Conservation (phyloP, 2,797 vertebrate species). For the Pangasius larnaudii region DNA sequence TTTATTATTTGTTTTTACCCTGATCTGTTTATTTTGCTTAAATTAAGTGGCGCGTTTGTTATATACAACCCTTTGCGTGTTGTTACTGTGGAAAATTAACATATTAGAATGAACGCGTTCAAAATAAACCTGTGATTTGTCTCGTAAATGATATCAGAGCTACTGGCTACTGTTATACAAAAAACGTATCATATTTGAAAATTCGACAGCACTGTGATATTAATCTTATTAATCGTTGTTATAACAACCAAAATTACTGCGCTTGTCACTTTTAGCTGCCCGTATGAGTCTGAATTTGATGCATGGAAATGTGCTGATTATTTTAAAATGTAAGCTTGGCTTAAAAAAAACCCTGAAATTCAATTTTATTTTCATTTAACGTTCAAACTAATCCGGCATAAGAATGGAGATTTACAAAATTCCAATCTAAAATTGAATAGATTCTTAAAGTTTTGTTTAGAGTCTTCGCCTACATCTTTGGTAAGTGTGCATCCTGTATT, state of each 20-base stretch:
- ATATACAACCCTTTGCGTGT: not conserved
- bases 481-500: not conserved
- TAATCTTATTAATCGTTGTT: too few species aligned
- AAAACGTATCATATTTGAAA: not conserved
- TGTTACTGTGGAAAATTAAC: slow-evolving; percentile 5
- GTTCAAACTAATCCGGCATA: not conserved
- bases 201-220: not conserved
- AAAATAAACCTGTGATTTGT: not conserved
- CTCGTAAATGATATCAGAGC: not conserved
- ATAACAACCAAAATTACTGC: not conserved
- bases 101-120: not conserved
- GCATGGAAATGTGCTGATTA: not conserved
- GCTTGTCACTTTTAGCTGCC: not conserved
- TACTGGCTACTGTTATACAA: not conserved
- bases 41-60: not conserved
- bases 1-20: not conserved
- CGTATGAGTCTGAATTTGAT: not conserved
- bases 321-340: not conserved
- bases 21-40: not conserved
- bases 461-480: not conserved
- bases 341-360: not conserved
- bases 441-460: not conserved
- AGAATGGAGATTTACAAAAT: not conserved
- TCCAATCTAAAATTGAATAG: not conserved
- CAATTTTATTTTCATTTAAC: not conserved